Base-by-base conservation (phyloP, 35 echinoderm and acorn worm genomes). In the Hemicentrotus pulcherrimus region DNA sequence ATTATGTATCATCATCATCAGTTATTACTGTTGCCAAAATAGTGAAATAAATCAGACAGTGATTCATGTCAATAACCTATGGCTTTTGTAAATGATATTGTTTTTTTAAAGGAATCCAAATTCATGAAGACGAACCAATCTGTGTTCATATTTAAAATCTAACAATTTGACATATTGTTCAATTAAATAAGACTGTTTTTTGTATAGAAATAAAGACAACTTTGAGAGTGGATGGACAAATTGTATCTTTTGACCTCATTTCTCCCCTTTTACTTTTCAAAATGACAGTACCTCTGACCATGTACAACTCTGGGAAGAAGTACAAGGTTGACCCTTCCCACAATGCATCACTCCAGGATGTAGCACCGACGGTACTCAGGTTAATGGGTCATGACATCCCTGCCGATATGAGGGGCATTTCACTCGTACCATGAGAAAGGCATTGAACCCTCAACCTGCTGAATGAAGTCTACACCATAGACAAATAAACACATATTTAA, bases 261-360 rank as follows among this genome's bases (percentile, higher is more conserved):
- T 8, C 19, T 8, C 65, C n/a, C 65, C 22, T 78, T n/a, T 19
- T 32, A 2, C 16, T n/a, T 30, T 94, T 16, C 47, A 6, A 28
- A 19, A n/a, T 94, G 45, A 5, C 96, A 99, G 98, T 99, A 94
- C 98, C 98, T 65, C 97, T 99, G 91, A 92, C 58, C 85, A 97
- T 99, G 98, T 85, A 86, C 47, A 97, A 96, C 24, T 97, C 94
- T 5, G 95, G 95, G 14, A 71, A 91, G 60, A 85, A 86, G 24
- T 97, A 97, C 97, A 96, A 96, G 88, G 24, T 86, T 32, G 95
- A 91, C 47, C 32, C 91, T 52, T 90, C 97, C 94, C 97, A 97
- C 89, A 97, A 99, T 96, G 95, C 97, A 91, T 96, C 97, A 31
- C 96, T 99, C 14, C 96, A 96, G 46, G 98, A 99, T 60, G 98